phyloP scores from a whole-genome alignment of 35 echinoderm and acorn worm genomes.

The Ophioderma brevispina region DNA sequence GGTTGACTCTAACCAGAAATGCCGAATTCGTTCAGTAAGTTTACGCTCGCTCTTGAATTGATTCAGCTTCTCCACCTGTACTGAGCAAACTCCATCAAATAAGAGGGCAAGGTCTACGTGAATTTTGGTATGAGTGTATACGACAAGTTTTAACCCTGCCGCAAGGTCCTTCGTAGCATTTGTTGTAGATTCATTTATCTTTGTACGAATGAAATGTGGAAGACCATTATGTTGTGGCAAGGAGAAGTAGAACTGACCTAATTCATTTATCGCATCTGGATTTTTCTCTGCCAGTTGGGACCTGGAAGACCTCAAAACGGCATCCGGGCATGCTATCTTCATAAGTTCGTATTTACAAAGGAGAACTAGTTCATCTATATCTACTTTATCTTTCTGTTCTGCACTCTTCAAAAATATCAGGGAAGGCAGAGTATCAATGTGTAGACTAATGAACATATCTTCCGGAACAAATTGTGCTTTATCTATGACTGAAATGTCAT shows the following conservation, averaged over 20 bases:
- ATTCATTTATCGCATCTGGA: background rate
- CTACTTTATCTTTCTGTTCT: background rate
- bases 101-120: background rate
- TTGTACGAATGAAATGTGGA: background rate
- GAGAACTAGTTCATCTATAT: background rate
- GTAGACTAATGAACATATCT: conserved; percentile 24
- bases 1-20: background rate
- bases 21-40: background rate
- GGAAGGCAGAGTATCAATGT: conserved; percentile 29
- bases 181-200: background rate
- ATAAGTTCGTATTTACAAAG: conserved; percentile 19
- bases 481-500: background rate
- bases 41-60: conserved; percentile 26
- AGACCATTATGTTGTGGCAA: conserved; percentile 19
- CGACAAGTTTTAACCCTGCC: background rate
- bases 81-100: background rate
- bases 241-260: background rate
- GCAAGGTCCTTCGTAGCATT: background rate
- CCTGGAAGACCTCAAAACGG: conserved; percentile 7
- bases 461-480: background rate
- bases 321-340: conserved; percentile 1
- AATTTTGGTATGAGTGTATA: conserved; percentile 25
- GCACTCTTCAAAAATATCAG: background rate
- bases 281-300: background rate
- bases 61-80: conserved; percentile 17